Evolutionary conservation across 1,140 invertebrate species (phyloP), one percentile per base, ranked within the genome.

Genomic region (Yoshiicerus persimilis): DNA sequence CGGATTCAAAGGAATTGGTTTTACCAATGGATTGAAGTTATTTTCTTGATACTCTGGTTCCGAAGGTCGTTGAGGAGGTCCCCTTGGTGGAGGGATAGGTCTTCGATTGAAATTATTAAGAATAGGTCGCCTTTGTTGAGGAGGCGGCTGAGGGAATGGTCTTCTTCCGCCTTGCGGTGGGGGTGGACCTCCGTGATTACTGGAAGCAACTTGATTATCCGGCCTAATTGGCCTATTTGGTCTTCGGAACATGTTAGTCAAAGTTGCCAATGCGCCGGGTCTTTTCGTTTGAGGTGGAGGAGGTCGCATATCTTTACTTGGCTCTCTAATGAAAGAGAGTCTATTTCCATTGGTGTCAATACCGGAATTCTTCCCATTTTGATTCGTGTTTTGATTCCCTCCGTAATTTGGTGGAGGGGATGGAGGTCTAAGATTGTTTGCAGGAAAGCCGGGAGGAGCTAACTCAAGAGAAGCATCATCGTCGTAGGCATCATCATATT

Each of bases 181-280:
- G 25, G 77, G 23, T 27, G 39, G 87, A 23, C 25, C 77, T 2
- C 77, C 87, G n/a, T 47, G 56, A 85, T 85, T 56, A 8, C 36
- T 27, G 1, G 47, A 85, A 13, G 62, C 38, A 86, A n/a, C 84
- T 32, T 39, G 62, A 23, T 70, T 56, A 38, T 84, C 34, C 0
- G 41, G 32, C 34, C 25, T 4, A 3, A 39, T 39, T 16, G 88
- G 88, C 9, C 85, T 16, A 4, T n/a, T 16, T 30, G 88, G 88
- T 39, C 89, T 56, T 47, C 84, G 80, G 70, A 88, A 89, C 25
- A 89, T 83, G 34, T 89, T 89, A 0, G 87, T 64, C 0, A 88
- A 11, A 30, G 87, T 66, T 84, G 62, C 32, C 5, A 89, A 66
- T 27, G 89, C 36, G 30, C 86, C 83, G 25, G 84, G 84, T 4